Conservation (phyloP, 1,140 invertebrate species). For the Oreohelix idahoensis region DNA sequence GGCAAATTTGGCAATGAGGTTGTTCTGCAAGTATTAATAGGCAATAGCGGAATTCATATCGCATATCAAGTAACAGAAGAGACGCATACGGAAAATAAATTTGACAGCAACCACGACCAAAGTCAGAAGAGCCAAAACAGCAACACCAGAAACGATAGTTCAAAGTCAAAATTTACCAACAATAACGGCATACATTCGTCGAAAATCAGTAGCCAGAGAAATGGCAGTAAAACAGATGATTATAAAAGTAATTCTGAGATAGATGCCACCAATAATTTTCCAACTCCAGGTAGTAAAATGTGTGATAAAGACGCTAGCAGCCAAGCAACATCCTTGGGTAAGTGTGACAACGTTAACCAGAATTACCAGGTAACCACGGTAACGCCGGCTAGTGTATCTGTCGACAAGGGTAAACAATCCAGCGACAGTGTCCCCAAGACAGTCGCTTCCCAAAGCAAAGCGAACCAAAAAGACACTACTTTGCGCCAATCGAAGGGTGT, state of each 20-base stretch:
- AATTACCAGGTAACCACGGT: background rate
- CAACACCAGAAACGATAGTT: background rate
- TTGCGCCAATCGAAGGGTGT: too few species aligned
- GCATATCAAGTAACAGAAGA: background rate
- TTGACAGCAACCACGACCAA: background rate
- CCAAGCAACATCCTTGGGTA: background rate
- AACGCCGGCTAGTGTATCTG: background rate
- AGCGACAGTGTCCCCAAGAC: background rate
- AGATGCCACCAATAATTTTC: background rate
- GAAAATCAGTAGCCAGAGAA: too few species aligned
- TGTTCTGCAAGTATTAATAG: conserved; percentile 1
- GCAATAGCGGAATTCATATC: background rate
- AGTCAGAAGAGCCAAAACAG: background rate
- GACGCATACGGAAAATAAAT: background rate
- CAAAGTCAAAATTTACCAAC: background rate
- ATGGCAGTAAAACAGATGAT: background rate
- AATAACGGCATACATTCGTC: too few species aligned
- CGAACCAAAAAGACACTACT: background rate
- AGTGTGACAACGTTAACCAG: background rate
- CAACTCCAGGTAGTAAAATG: background rate
- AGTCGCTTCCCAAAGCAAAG: background rate
- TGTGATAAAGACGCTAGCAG: conserved; percentile 6
- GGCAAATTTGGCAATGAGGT: background rate
- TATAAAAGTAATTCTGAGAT: background rate
- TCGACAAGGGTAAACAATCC: background rate